These are phyloP conservation scores for Pungitius pungitius DNA, from an alignment of 2,113 vertebrate species.

Conservation along the genomic window DNA sequence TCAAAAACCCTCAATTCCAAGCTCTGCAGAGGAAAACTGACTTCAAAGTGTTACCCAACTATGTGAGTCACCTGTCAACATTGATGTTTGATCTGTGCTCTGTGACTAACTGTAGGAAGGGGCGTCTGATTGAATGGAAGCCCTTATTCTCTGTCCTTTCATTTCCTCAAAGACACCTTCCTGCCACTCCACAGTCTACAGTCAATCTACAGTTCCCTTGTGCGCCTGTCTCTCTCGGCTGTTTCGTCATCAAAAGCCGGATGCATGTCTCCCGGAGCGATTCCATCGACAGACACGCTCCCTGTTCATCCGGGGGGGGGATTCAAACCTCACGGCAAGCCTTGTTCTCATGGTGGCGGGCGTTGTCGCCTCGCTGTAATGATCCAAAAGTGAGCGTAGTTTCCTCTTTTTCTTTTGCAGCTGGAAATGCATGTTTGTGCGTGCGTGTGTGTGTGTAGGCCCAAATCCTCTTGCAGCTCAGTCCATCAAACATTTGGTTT, in stretches of 20 bases:
- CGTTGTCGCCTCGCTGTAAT: slow-evolving; percentile 59
- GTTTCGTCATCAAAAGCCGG: slow-evolving; percentile 35
- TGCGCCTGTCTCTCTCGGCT: slow-evolving; percentile 27
- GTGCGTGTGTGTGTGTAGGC: slow-evolving; percentile 10
- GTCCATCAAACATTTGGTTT: slow-evolving; percentile 72
- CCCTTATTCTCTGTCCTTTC: slow-evolving; percentile 42
- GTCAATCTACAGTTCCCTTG: slow-evolving; percentile 14
- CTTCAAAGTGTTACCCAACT: slow-evolving; percentile 43
- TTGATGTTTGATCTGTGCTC: slow-evolving; percentile 31
- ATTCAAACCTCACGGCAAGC: slow-evolving; percentile 61
- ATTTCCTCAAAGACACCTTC: slow-evolving; percentile 46
- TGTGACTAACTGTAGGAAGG: slow-evolving; percentile 34
- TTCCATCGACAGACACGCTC: slow-evolving; percentile 52
- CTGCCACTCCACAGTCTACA: slow-evolving; percentile 5
- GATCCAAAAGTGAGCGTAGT: slow-evolving; percentile 44
- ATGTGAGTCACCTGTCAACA: slow-evolving; percentile 48
- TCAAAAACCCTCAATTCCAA: slow-evolving; percentile 54
- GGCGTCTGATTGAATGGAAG: slow-evolving; percentile 51
- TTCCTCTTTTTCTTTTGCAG: slow-evolving; percentile 25
- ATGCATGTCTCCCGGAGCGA: slow-evolving; percentile 51
- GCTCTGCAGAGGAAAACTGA: slow-evolving; percentile 41
- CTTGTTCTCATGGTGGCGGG: slow-evolving; percentile 57
- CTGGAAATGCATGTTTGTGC: slow-evolving; percentile 20
- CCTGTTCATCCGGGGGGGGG: slow-evolving; percentile 50
- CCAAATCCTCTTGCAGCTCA: slow-evolving; percentile 35